phyloP scores from a whole-genome alignment of 2,113 vertebrate genomes.

The Neomonachus schauinslandi region DNA sequence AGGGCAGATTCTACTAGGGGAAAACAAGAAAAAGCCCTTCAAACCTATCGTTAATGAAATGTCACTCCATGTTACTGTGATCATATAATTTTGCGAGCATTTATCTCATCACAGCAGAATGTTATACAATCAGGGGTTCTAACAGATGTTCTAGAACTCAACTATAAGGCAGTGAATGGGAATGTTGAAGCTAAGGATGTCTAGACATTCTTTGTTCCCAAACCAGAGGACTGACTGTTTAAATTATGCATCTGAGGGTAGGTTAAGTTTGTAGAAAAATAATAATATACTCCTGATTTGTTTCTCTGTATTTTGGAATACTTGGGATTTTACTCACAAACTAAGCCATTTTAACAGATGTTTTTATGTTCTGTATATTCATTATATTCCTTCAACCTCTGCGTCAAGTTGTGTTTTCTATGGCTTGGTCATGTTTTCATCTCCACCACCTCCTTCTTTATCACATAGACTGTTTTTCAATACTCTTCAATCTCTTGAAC shows the following conservation, averaged over 20 bases:
- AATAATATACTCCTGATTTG: neutral
- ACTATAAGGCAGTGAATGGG: neutral
- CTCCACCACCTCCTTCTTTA: neutral
- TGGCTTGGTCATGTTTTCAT: neutral
- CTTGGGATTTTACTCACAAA: neutral
- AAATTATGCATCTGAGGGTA: neutral
- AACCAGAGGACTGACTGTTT: neutral
- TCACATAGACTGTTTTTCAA: neutral
- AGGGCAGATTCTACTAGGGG: neutral
- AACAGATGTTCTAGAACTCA: neutral
- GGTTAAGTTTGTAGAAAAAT: neutral
- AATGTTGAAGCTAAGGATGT: neutral
- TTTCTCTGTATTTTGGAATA: constrained; percentile 47
- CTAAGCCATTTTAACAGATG: neutral
- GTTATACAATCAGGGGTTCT: neutral
- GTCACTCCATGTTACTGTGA: neutral
- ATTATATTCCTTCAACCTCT: neutral
- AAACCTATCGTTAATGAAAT: neutral
- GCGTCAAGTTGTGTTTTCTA: neutral
- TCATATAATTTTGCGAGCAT: neutral
- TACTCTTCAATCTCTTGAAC: neutral
- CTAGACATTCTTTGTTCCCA: neutral
- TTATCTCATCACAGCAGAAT: constrained; percentile 1
- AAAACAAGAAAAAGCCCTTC: neutral
- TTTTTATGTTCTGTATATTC: neutral